Evolutionary conservation across 2,113 vertebrate species (phyloP).

Genomic region (Platanista minor): DNA sequence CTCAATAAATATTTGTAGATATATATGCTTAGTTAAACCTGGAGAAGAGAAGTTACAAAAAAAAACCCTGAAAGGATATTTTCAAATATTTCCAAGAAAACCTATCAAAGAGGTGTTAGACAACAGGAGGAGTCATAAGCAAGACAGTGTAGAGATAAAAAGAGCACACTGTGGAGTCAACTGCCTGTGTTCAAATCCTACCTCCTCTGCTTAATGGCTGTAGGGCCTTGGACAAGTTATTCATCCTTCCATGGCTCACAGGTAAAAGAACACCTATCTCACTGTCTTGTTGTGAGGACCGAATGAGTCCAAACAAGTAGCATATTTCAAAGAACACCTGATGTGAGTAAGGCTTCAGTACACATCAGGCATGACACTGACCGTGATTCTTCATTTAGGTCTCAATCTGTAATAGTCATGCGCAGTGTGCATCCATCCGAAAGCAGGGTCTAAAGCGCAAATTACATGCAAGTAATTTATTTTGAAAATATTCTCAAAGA

Average conservation of each 20-base stretch:
- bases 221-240: background rate
- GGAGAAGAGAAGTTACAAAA: background rate
- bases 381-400: background rate
- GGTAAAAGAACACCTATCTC: background rate
- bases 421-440: background rate
- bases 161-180: background rate
- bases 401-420: background rate
- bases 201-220: background rate
- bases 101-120: background rate
- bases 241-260: background rate
- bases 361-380: fast-evolving
- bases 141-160: background rate
- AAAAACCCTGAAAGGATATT: background rate
- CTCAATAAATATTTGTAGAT: background rate
- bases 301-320: background rate
- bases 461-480: background rate
- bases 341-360: background rate
- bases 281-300: background rate
- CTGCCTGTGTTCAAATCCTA: background rate
- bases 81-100: background rate
- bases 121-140: background rate
- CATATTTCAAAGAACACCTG: background rate
- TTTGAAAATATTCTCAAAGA: background rate
- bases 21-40: background rate
- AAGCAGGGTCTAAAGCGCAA: background rate